Evolutionary conservation across 1,140 invertebrate species (phyloP).

Genomic region (Diachasma alloeum): DNA sequence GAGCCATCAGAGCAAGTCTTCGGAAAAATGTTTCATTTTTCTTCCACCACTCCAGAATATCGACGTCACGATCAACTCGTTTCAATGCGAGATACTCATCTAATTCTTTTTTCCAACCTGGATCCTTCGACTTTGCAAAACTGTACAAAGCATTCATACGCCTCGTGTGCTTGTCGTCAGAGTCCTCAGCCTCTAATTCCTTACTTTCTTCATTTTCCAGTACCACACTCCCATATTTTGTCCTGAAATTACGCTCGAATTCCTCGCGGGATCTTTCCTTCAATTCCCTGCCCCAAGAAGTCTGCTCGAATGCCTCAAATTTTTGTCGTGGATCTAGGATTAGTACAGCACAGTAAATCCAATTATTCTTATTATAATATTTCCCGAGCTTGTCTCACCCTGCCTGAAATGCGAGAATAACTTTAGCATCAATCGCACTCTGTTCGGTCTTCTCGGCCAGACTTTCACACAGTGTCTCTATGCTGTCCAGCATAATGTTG

Average conservation of each 20-base stretch:
- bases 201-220: no score
- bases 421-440: background rate
- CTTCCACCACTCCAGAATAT: constrained; percentile 43
- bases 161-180: constrained; percentile 3
- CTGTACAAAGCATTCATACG: background rate
- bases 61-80: background rate
- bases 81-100: constrained; percentile 6
- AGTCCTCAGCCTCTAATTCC: no score
- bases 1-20: constrained; percentile 49
- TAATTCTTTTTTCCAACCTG: background rate
- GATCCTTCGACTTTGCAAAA: background rate
- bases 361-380: constrained; percentile 52
- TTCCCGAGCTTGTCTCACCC: constrained; percentile 28
- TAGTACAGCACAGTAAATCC: constrained; percentile 51
- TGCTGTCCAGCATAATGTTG: constrained; percentile 52
- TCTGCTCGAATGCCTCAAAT: constrained; percentile 51
- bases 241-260: constrained; percentile 39
- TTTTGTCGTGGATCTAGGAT: constrained; percentile 56
- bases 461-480: constrained; percentile 23
- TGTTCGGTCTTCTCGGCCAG: constrained; percentile 8
- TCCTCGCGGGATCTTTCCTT: constrained; percentile 46
- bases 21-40: constrained; percentile 44
- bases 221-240: background rate
- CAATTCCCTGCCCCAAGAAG: constrained; percentile 48
- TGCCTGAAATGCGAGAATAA: constrained; percentile 19